Conservation (phyloP, 2,113 vertebrate species). For the Oplegnathus fasciatus region DNA sequence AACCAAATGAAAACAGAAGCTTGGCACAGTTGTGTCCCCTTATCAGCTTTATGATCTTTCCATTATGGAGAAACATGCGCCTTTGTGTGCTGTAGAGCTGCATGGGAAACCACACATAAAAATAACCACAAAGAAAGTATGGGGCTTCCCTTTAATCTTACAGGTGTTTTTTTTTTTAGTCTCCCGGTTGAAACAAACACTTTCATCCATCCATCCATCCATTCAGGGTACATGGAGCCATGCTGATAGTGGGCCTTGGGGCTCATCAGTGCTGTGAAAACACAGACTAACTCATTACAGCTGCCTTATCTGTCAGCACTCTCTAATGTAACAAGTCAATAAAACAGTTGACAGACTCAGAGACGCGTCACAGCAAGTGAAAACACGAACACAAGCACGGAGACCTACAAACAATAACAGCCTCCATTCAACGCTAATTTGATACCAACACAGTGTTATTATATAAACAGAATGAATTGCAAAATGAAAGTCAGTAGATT, state of each 20-base stretch:
- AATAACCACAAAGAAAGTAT: constrained; percentile 20
- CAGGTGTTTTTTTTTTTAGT: constrained; percentile 50
- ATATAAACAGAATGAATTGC: neutral
- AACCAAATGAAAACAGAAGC: constrained; percentile 28
- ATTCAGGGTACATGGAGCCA: neutral
- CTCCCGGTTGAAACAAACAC: constrained; percentile 39
- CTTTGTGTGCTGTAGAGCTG: neutral
- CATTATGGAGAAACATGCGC: neutral
- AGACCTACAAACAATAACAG: constrained; percentile 20
- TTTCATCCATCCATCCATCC: constrained; percentile 20
- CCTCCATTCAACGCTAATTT: neutral
- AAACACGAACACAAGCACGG: constrained; percentile 2
- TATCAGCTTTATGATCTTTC: constrained; percentile 19
- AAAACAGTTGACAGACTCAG: constrained; percentile 8
- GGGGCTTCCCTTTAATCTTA: constrained; percentile 22
- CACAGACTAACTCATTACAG: constrained; percentile 42
- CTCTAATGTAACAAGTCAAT: constrained; percentile 40
- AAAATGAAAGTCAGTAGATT: neutral
- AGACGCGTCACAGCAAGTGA: constrained; percentile 21
- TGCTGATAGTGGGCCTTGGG: neutral
- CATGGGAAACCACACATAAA: constrained; percentile 32
- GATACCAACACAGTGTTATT: constrained; percentile 1
- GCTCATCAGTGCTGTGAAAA: constrained; percentile 56
- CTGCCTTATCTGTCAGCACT: constrained; percentile 50
- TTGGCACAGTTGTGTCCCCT: neutral